phyloP scores from a whole-genome alignment of 2,888 invertebrate species.

The Ferrisia virgata region DNA sequence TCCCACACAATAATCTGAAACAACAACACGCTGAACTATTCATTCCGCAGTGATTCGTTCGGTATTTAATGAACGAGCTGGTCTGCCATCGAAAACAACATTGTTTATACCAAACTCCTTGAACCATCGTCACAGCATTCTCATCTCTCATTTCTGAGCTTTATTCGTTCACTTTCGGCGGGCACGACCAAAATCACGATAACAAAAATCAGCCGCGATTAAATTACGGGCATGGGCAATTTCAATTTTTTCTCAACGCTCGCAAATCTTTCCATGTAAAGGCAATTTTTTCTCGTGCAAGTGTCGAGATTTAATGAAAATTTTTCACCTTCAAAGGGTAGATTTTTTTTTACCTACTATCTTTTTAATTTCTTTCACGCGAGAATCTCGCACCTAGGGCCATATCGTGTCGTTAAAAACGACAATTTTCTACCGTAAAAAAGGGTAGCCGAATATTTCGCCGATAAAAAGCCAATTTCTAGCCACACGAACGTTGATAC shows the following conservation, averaged over 20 bases:
- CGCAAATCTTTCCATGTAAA: neutral
- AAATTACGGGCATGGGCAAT: too few relatives aligned
- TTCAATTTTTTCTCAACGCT: neutral
- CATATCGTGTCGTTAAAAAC: neutral
- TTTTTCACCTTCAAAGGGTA: neutral
- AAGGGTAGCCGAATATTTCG: neutral
- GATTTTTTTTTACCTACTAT: neutral
- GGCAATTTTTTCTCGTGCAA: neutral
- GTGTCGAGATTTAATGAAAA: neutral
- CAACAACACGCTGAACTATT: too few relatives aligned
- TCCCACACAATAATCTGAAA: too few relatives aligned
- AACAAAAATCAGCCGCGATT: too few relatives aligned
- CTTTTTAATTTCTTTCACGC: neutral
- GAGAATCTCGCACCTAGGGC: neutral
- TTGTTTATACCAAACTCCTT: too few relatives aligned
- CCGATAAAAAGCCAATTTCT: neutral
- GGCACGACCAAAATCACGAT: too few relatives aligned
- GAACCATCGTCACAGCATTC: too few relatives aligned
- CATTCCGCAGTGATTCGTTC: too few relatives aligned
- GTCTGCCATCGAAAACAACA: too few relatives aligned
- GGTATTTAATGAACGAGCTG: too few relatives aligned
- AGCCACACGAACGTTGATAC: neutral
- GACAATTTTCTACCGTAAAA: neutral
- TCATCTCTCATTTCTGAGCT: too few relatives aligned
- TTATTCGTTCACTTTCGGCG: too few relatives aligned